These are phyloP conservation scores for Malaclemys terrapin DNA, from an alignment of 2,113 vertebrate species.

Conservation along the genomic window DNA sequence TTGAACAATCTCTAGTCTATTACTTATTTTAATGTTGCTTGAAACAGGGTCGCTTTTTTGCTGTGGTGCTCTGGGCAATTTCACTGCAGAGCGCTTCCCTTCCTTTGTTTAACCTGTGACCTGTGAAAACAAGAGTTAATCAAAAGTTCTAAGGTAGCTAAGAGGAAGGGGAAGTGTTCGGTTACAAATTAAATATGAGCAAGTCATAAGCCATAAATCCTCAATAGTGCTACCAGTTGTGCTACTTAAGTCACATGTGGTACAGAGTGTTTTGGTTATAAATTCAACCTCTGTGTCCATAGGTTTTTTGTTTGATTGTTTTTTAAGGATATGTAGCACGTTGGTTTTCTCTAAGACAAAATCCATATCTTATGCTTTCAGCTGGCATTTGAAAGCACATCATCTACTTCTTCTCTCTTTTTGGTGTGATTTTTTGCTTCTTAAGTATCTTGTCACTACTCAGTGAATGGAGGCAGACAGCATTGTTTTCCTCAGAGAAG, in stretches of 20 bases:
- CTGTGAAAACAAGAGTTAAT: conserved; percentile 89
- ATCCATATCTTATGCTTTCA: background rate
- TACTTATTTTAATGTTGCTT: conserved; percentile 66
- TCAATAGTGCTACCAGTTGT: conserved; percentile 81
- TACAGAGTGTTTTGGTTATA: conserved; percentile 82
- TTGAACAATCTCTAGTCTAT: conserved; percentile 54
- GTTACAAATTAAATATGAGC: conserved; percentile 99
- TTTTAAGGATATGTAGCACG: conserved; percentile 38
- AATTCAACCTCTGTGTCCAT: conserved; percentile 77
- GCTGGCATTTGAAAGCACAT: background rate
- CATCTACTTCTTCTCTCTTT: background rate
- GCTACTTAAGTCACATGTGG: conserved; percentile 83
- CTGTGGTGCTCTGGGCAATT: conserved; percentile 80
- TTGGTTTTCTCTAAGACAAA: conserved; percentile 24
- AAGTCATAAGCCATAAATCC: conserved; percentile 96
- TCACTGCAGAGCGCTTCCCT: conserved; percentile 86
- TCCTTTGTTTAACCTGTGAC: conserved; percentile 99
- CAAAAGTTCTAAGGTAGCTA: conserved; percentile 89
- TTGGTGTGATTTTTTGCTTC: background rate
- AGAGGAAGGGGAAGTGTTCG: conserved; percentile 97
- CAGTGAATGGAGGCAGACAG: conserved; percentile 50
- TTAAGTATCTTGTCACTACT: conserved; percentile 27
- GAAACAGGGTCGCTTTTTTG: conserved; percentile 30
- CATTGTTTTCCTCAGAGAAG: conserved; percentile 34
- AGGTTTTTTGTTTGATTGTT: background rate